These are phyloP conservation scores for Pangasius larnaudii DNA, from an alignment of 2,797 vertebrate species.

Conservation along the genomic window DNA sequence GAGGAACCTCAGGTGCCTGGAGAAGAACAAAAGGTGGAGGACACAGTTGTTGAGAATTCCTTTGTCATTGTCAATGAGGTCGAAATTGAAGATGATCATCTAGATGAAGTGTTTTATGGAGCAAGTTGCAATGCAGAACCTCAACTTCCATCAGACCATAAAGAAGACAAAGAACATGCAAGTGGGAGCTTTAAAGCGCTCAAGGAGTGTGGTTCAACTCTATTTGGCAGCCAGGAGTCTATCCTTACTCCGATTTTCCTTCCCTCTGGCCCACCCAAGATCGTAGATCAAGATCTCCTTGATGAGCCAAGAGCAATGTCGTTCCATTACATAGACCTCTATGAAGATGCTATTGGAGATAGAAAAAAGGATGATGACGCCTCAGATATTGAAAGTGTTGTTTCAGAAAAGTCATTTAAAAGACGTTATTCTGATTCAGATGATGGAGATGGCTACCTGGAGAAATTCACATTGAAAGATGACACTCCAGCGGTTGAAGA, in stretches of 20 bases:
- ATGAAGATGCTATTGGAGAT: conserved; percentile 84
- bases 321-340: conserved; percentile 92
- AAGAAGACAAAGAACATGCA: conserved; percentile 48
- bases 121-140: conserved; percentile 56
- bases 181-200: conserved; percentile 66
- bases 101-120: conserved; percentile 91
- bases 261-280: conserved; percentile 82
- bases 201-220: conserved; percentile 78
- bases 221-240: conserved; percentile 85
- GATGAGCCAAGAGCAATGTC: conserved; percentile 90
- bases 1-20: conserved; percentile 59
- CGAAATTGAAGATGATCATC: conserved; percentile 77
- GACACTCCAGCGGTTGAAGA: conserved; percentile 74
- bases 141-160: not conserved
- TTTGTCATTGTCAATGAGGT: conserved; percentile 79
- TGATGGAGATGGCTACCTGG: conserved; percentile 87
- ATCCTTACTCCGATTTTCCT: conserved; percentile 83
- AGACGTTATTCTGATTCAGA: conserved; percentile 85
- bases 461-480: conserved; percentile 92
- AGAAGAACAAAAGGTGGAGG: conserved; percentile 52
- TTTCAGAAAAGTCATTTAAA: conserved; percentile 81
- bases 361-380: conserved; percentile 77
- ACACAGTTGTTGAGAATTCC: conserved; percentile 64
- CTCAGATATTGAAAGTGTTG: conserved; percentile 83
- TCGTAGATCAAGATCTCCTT: conserved; percentile 84